phyloP scores from a whole-genome alignment of 2,797 vertebrate species.

The Phrynocephalus vlangalii region DNA sequence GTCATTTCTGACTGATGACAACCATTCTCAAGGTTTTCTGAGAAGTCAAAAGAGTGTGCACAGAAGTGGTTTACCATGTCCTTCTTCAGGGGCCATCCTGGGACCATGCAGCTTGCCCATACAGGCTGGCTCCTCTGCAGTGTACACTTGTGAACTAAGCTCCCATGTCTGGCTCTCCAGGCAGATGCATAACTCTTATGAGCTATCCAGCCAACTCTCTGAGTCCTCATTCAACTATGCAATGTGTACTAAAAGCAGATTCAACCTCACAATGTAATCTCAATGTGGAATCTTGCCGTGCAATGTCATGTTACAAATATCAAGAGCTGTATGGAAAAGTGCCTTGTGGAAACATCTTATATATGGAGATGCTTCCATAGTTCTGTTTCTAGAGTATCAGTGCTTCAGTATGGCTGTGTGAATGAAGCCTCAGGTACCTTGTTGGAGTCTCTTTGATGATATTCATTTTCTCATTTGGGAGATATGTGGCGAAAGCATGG shows the following conservation, averaged over 20 bases:
- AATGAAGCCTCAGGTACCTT: neutral
- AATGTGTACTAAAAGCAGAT: neutral
- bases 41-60: no score
- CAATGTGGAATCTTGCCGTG: neutral
- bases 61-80: no score
- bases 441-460: neutral
- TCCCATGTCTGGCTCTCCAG: no score
- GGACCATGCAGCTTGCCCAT: no score
- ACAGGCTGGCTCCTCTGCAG: no score
- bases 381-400: neutral
- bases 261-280: neutral
- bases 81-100: no score
- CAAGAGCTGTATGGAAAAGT: neutral
- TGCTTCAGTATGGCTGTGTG: neutral
- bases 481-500: neutral
- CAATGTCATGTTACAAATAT: neutral
- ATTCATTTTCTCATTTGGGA: neutral
- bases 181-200: no score
- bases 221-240: neutral
- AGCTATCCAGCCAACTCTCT: no score
- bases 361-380: neutral
- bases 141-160: no score
- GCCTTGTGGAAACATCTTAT: neutral
- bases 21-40: no score
- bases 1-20: no score